Evolutionary conservation across 2,888 invertebrate species (phyloP), one percentile per base, ranked within the genome.

Genomic region (Tiliacea citrago): DNA sequence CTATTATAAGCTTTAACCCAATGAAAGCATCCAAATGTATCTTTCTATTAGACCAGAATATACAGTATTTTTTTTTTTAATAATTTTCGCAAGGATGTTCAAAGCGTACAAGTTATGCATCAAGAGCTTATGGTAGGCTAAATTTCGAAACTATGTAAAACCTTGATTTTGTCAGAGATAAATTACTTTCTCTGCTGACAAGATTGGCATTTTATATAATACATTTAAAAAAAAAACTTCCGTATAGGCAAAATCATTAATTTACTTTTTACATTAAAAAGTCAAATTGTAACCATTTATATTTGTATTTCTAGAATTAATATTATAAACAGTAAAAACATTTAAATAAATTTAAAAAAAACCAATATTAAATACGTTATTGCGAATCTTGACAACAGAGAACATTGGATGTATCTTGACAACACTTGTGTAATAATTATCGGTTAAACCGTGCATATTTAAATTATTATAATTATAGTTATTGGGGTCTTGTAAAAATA

Each of bases 371-470:
- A 78, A 74, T 29, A 71, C 69, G 69, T 75, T n/a, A 63, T 74
- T 53, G 75, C 81, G 73, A 86, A 86, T 86, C 84, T 86, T 78
- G 86, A 71, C 53, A 86, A 82, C 86, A 86, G 88, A 83, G 84
- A 83, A 83, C 73, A 39, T 72, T 70, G 73, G 10, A 10, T 35
- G 35, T 66, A 55, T 10, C n/a, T n/a, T 55, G n/a, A 66, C 35
- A 66, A 10, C 73, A 75, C 60, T 76, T 72, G 65, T 42, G 39
- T 63, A 65, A 55, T 65, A 79, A 39, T 60, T 58, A 73, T 55
- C 42, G 49, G 58, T 76, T 74, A 51, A 62, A 42, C 57, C 53
- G 73, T 53, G 68, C 53, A 57, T 62, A 65, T 66, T 72, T 67
- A 35, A 68, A 69, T 75, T 47, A 71, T 73, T 29, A 68, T 70